Conservation (phyloP, 2,888 invertebrate species). For the Orthosia gothica region DNA sequence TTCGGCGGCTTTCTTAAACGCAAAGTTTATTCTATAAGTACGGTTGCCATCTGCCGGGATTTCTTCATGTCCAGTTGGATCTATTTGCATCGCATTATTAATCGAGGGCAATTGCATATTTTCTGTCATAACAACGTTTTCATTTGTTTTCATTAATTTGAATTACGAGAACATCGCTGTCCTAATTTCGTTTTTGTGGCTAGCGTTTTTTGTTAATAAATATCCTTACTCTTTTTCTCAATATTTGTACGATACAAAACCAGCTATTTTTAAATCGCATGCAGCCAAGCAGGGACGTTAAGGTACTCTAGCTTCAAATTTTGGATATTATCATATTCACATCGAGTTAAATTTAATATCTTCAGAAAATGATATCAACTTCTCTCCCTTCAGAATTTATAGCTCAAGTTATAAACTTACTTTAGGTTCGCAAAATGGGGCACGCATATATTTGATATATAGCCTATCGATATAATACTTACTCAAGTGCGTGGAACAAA, state of each 20-base stretch:
- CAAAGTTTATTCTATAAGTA: conserved; percentile 49
- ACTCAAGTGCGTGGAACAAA: conserved; percentile 34
- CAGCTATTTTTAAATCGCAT: background rate
- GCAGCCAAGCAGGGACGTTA: background rate
- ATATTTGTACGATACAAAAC: background rate
- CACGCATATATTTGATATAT: conserved; percentile 55
- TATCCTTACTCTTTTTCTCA: background rate
- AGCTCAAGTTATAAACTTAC: conserved; percentile 50
- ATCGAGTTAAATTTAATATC: conserved; percentile 26
- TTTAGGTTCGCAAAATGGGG: conserved; percentile 46
- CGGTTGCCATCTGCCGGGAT: conserved; percentile 42
- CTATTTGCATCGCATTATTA: conserved; percentile 46
- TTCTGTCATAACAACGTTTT: conserved; percentile 19
- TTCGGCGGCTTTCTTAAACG: conserved; percentile 66
- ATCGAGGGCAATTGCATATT: conserved; percentile 33
- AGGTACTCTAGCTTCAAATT: background rate
- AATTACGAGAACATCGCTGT: conserved; percentile 5
- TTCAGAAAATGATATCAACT: conserved; percentile 43
- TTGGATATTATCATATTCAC: conserved; percentile 12
- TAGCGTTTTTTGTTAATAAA: conserved; percentile 9
- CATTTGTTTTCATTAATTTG: conserved; percentile 19
- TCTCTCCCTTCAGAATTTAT: conserved; percentile 42
- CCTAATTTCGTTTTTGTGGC: conserved; percentile 12
- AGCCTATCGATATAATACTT: conserved; percentile 37
- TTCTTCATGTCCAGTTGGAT: conserved; percentile 47